Percentiles rank a stretch among this genome's conserved stretches.
These are phyloP conservation scores for Neocrepidodera transversa DNA, from an alignment of 2,888 invertebrate species.

Conservation along the genomic window DNA sequence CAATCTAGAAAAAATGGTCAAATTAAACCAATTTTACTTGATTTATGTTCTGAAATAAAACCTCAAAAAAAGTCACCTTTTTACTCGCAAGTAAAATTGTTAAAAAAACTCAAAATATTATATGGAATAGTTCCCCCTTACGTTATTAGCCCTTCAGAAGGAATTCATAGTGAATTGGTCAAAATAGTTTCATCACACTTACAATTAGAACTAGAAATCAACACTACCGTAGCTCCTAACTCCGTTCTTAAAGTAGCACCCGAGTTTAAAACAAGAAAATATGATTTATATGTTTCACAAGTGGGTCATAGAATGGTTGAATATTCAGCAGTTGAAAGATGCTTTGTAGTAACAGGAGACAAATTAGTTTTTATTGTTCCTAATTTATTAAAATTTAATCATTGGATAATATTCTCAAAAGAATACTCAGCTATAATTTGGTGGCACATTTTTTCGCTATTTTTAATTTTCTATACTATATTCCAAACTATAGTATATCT, in stretches of 20 bases:
- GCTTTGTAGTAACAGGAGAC: slow-evolving; percentile 1
- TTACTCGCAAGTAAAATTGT: not conserved
- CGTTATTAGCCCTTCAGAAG: not conserved
- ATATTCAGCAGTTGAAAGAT: not conserved
- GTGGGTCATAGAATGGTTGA: not conserved
- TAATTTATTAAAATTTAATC: not conserved
- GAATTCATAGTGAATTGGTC: not conserved
- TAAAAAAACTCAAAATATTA: not conserved
- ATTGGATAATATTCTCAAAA: slow-evolving; percentile 11
- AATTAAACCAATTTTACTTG: not conserved
- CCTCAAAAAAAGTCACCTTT: not conserved
- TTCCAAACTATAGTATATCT: not conserved
- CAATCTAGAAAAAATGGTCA: not conserved
- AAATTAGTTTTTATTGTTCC: slow-evolving; percentile 5
- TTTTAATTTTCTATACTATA: not conserved
- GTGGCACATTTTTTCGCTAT: not conserved
- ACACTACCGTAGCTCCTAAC: not conserved
- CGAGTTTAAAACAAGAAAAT: slow-evolving; percentile 2
- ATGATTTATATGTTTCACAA: slow-evolving; percentile 2
- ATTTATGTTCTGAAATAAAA: not conserved
- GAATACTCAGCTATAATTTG: not conserved
- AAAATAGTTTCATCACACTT: not conserved
- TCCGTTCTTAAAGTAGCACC: not conserved
- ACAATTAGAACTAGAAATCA: not conserved
- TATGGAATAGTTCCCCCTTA: not conserved